phyloP scores from a whole-genome alignment of 2,888 invertebrate species.

The Zhuqinia jingwanae region DNA sequence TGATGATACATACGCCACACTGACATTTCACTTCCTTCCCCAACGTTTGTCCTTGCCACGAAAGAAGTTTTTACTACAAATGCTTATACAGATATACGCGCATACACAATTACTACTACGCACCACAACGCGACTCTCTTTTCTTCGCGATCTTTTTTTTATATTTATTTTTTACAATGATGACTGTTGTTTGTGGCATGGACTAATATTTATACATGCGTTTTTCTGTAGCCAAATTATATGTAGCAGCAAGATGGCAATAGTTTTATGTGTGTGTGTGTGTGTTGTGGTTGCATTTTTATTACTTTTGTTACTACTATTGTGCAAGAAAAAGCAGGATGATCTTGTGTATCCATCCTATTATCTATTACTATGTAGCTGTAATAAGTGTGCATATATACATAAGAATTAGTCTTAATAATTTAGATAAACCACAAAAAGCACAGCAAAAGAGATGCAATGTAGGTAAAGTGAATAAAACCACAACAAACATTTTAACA shows the following conservation, averaged over 20 bases:
- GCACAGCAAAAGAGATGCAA: slow-evolving; percentile 26
- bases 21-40: slow-evolving; percentile 36
- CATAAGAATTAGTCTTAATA: slow-evolving; percentile 47
- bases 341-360: background rate
- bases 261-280: too few species aligned
- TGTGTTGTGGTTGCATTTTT: slow-evolving; percentile 28
- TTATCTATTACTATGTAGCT: too few species aligned
- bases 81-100: too few species aligned
- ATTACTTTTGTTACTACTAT: background rate
- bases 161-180: too few species aligned
- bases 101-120: background rate
- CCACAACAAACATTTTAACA: slow-evolving; percentile 48
- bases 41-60: slow-evolving; percentile 49
- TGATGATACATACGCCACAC: background rate
- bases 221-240: background rate
- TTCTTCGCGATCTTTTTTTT: too few species aligned
- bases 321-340: background rate
- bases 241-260: background rate
- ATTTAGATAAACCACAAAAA: slow-evolving; percentile 62
- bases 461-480: slow-evolving; percentile 47
- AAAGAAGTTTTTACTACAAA: background rate
- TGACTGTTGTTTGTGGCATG: too few species aligned
- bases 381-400: too few species aligned
- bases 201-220: background rate
- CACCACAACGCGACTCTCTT: too few species aligned